phyloP scores from a whole-genome alignment of 2,888 invertebrate genomes.

The Hartigia nigra region DNA sequence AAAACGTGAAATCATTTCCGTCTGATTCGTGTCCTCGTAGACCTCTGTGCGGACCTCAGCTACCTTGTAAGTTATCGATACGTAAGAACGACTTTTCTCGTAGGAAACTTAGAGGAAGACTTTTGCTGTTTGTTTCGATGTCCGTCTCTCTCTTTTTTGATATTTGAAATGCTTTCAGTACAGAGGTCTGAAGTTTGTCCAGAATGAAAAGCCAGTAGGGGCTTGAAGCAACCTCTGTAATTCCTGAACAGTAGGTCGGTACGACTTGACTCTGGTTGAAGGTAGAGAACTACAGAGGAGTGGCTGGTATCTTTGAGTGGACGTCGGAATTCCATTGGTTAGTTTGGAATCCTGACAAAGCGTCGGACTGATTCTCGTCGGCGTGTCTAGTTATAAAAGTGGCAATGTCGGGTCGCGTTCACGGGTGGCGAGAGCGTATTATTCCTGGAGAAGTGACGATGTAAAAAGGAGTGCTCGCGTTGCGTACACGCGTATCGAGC shows the following conservation, averaged over 20 bases:
- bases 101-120: background rate
- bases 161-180: background rate
- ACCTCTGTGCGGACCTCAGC: background rate
- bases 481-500: background rate
- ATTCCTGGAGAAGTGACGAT: background rate
- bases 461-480: background rate
- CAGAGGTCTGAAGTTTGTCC: background rate
- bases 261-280: background rate
- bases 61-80: background rate
- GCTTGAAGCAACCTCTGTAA: background rate
- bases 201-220: background rate
- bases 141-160: background rate
- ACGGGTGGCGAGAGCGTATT: background rate
- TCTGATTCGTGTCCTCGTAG: background rate
- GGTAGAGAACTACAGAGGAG: background rate
- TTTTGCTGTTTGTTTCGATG: background rate
- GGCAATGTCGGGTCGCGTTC: background rate
- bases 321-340: background rate
- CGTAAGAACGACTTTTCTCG: background rate
- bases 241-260: background rate
- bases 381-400: background rate
- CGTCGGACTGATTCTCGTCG: background rate
- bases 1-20: background rate
- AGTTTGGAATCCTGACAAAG: background rate
- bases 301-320: background rate